Evolutionary conservation across 2,113 vertebrate genomes (phyloP).

Genomic region (Apodemus sylvaticus): DNA sequence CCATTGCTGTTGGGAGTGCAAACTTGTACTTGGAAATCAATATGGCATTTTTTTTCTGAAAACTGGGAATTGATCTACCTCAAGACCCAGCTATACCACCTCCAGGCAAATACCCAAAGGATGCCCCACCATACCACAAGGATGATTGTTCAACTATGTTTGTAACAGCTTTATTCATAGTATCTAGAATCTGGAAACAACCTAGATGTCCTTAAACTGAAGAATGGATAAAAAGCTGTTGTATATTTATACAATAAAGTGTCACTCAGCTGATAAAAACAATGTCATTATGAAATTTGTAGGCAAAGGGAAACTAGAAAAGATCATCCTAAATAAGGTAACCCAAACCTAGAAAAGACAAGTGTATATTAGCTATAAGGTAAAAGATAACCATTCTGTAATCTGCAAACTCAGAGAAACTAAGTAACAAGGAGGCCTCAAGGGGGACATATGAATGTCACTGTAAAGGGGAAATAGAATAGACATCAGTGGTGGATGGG

Average conservation of each 20-base stretch:
- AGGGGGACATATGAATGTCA: neutral
- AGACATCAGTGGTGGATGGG: neutral
- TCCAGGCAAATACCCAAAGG: too few relatives aligned
- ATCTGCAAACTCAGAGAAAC: neutral
- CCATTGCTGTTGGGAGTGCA: neutral
- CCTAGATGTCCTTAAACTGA: neutral
- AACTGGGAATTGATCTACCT: neutral
- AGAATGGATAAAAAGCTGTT: neutral
- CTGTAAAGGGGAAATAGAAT: neutral
- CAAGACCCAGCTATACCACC: neutral
- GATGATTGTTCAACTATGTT: neutral
- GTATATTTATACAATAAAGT: neutral
- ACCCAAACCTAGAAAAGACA: neutral
- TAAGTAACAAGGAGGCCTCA: neutral
- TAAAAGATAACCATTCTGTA: neutral
- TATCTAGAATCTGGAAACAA: neutral
- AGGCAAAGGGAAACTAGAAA: neutral
- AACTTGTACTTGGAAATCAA: neutral
- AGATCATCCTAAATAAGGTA: neutral
- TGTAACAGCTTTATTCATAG: neutral
- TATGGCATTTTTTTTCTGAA: neutral
- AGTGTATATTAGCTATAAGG: neutral
- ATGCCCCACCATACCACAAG: too few relatives aligned
- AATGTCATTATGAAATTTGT: neutral
- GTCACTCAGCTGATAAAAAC: neutral